These are phyloP conservation scores for Ctenoplectra terminalis DNA, from an alignment of 1,140 invertebrate species.

Conservation along the genomic window DNA sequence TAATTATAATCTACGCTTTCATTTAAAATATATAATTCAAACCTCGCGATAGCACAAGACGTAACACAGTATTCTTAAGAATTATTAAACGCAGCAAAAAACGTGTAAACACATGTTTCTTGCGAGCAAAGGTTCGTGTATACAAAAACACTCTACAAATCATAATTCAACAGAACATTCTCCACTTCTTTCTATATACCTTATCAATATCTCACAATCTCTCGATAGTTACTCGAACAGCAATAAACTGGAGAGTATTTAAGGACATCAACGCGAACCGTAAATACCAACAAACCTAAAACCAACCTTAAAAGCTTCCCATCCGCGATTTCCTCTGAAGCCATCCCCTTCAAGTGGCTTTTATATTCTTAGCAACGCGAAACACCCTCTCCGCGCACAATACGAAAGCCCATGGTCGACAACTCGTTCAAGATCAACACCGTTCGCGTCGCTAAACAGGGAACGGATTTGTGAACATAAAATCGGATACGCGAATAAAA, in stretches of 20 bases:
- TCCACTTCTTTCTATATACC: background rate
- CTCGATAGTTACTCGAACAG: too few species aligned
- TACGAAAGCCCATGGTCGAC: background rate
- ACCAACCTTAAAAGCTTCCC: conserved; percentile 10
- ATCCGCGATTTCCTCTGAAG: background rate
- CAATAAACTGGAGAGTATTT: background rate
- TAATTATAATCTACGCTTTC: too few species aligned
- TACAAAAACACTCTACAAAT: background rate
- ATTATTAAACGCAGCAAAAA: too few species aligned
- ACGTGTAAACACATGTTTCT: too few species aligned
- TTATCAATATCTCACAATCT: background rate
- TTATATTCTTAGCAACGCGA: conserved; percentile 11
- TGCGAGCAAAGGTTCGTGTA: too few species aligned
- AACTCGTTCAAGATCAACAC: conserved; percentile 8
- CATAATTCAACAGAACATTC: background rate
- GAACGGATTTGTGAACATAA: conserved; percentile 7
- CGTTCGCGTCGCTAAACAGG: background rate
- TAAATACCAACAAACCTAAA: background rate
- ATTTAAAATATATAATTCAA: too few species aligned
- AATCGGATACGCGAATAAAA: background rate
- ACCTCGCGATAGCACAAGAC: too few species aligned
- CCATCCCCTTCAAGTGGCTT: conserved; percentile 20
- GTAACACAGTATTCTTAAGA: too few species aligned
- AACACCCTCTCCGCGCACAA: background rate
- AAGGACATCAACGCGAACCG: background rate